A percentile compares a stretch with the other conserved stretches of the same genome.
Evolutionary conservation across 1,140 invertebrate genomes (phyloP).

Genomic region (Tetragnatha versicolor): DNA sequence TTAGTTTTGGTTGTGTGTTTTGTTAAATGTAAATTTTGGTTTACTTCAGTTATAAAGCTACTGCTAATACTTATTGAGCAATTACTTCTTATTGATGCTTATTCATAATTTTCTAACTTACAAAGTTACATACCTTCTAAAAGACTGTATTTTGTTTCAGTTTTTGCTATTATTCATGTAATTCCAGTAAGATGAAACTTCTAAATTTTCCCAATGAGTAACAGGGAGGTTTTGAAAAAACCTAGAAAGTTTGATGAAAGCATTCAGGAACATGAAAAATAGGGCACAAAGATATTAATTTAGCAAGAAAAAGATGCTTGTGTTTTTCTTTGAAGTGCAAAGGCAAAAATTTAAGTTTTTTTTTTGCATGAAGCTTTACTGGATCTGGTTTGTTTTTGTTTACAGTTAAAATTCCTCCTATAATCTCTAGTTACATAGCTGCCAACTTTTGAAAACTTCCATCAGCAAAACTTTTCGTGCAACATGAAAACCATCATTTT

Average conservation of each 20-base stretch:
- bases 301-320: neutral
- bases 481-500: too few species aligned
- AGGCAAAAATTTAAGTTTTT: neutral
- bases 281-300: neutral
- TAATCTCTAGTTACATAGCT: too few species aligned
- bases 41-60: too few species aligned
- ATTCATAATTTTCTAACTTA: too few species aligned
- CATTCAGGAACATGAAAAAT: neutral
- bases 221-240: constrained; percentile 61
- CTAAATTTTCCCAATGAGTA: constrained; percentile 62
- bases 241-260: constrained; percentile 53
- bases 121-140: too few species aligned
- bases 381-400: neutral
- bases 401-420: neutral
- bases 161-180: neutral
- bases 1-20: too few species aligned
- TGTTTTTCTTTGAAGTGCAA: neutral
- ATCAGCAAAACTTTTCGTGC: too few species aligned
- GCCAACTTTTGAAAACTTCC: too few species aligned
- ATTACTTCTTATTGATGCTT: too few species aligned
- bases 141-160: too few species aligned
- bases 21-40: too few species aligned
- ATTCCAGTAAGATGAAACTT: constrained; percentile 16
- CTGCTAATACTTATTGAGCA: too few species aligned
- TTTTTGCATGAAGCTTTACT: neutral